These are phyloP conservation scores for Orius laevigatus DNA, from an alignment of 1,140 invertebrate species.

Conservation along the genomic window DNA sequence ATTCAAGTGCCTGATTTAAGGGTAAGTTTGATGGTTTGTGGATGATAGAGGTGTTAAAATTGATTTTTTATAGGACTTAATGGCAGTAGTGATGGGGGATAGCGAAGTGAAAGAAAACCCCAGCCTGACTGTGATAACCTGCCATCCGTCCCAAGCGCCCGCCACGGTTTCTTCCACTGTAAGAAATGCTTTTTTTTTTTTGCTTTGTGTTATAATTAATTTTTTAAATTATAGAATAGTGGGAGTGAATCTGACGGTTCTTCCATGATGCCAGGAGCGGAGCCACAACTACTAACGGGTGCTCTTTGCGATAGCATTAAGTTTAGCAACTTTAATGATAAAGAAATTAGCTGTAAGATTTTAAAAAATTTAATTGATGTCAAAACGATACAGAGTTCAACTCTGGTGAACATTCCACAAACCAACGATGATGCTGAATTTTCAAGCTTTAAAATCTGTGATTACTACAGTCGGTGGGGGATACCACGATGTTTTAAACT, in stretches of 20 bases:
- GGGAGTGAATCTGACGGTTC: constrained; percentile 14
- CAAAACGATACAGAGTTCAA: constrained; percentile 35
- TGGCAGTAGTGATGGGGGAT: constrained; percentile 14
- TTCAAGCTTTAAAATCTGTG: constrained; percentile 20
- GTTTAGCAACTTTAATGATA: constrained; percentile 21
- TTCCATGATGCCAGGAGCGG: constrained; percentile 14
- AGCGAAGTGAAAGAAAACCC: constrained; percentile 10
- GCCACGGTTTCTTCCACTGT: constrained; percentile 14
- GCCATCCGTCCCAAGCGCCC: constrained; percentile 18
- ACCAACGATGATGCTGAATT: constrained; percentile 34
- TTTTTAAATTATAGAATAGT: constrained; percentile 13
- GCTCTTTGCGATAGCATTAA: constrained; percentile 18
- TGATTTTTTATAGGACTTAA: constrained; percentile 15
- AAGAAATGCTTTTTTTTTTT: background rate
- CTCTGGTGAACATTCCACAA: constrained; percentile 38
- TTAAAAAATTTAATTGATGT: constrained; percentile 17
- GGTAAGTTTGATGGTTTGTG: constrained; percentile 16
- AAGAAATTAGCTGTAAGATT: constrained; percentile 23
- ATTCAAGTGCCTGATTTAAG: constrained; percentile 24
- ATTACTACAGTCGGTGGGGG: constrained; percentile 34
- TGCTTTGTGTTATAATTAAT: background rate
- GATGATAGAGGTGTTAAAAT: background rate
- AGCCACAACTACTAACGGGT: constrained; percentile 12
- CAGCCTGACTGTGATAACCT: constrained; percentile 19
- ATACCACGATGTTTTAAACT: constrained; percentile 40